phyloP scores from a whole-genome alignment of 2,113 vertebrate genomes.

The Nannobrachium achirus region DNA sequence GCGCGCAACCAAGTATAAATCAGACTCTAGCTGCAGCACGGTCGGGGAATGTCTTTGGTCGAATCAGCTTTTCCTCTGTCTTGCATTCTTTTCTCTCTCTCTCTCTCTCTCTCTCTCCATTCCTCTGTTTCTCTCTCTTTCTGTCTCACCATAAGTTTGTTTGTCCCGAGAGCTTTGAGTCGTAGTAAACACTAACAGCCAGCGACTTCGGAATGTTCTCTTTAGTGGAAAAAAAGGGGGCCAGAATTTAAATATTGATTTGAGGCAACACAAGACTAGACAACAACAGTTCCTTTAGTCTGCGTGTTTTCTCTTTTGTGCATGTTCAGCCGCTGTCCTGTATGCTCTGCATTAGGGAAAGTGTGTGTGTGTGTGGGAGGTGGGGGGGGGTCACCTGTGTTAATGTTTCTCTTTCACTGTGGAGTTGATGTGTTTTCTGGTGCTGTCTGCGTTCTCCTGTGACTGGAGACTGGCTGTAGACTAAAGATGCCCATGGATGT shows the following conservation, averaged over 20 bases:
- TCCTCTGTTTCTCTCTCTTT: conserved; percentile 21
- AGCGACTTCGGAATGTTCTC: conserved; percentile 46
- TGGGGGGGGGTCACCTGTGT: conserved; percentile 3
- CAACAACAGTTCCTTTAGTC: too few species aligned
- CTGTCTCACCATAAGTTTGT: conserved; percentile 37
- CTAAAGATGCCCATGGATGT: conserved; percentile 54
- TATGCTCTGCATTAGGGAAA: neutral
- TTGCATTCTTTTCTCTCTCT: neutral
- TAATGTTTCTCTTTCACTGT: neutral
- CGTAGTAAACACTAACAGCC: conserved; percentile 63
- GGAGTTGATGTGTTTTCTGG: neutral
- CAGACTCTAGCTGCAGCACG: conserved; percentile 25
- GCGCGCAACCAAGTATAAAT: neutral
- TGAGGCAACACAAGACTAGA: conserved; percentile 62
- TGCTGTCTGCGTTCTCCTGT: neutral
- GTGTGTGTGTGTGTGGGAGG: too few species aligned
- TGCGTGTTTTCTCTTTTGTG: conserved; percentile 20
- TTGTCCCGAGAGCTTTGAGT: conserved; percentile 48
- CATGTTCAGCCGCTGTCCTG: conserved; percentile 30
- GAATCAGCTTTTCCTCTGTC: conserved; percentile 53
- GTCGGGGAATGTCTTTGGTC: conserved; percentile 40
- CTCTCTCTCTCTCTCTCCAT: neutral
- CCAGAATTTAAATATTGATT: conserved; percentile 66
- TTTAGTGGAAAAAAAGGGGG: conserved; percentile 28
- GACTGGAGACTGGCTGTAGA: conserved; percentile 21